Base-by-base conservation (phyloP, 2,888 invertebrate species). In the Pemphredon lugubris region DNA sequence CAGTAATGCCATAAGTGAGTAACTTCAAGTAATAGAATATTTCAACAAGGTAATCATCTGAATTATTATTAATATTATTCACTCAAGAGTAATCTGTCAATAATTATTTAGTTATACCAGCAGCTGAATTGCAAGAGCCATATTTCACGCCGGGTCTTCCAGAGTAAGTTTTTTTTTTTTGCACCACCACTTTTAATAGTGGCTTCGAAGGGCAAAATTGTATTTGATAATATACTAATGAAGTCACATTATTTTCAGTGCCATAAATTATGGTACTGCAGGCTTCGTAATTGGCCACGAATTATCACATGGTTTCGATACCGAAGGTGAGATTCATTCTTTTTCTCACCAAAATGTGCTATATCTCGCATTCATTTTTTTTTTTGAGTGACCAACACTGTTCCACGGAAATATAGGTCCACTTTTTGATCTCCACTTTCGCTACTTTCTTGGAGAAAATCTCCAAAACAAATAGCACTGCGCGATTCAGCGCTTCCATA, bases 241-340 rank as follows among this genome's bases (percentile, higher is more conserved):
- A 42, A 54, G 26, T 42, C 13, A 39, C 7, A 5, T 2, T 9
- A 23, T 7, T 39, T 39, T 26, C 59, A 81, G 81, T 5, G 68
- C 77, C 11, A 20, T 81, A 18, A 80, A 72, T 64, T 81, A 79
- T 9, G 81, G 77, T 39, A 57, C 51, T 11, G 45, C 66, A 4
- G 81, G 79, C 6, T 75, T 77, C 18, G 47, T 61, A n/a, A 40
- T 81, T 7, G 81, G 77, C 7, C 80, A 81, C 54, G 80, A 81
- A 61, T 51, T 81, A 20, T 70, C 75, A 1, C 81, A 81, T 14
- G 54, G 58, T 16, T 79, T 70, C 30, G 79, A 79, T 14, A 55
- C 48, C 7, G 51, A 37, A 39, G 80, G 81, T 81, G 44, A 48
- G 20, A 39, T n/a, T 21, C 5, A 13, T 5, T n/a, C n/a, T n/a